phyloP scores from a whole-genome alignment of 2,888 invertebrate species.

The Aelia acuminata region DNA sequence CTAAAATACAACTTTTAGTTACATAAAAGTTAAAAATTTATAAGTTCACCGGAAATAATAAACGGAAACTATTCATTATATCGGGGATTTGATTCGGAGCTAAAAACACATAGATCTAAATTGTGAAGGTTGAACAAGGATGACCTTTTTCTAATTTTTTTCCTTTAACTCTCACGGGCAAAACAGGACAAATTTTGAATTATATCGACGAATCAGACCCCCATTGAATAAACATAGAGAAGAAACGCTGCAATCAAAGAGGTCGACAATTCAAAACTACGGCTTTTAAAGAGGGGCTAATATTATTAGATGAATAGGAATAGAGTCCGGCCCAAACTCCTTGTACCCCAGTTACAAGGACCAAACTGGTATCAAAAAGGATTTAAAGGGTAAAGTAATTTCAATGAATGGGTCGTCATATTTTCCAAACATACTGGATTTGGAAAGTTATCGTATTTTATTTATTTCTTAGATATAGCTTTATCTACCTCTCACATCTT shows the following conservation, averaged over 20 bases:
- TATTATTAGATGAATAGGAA: background rate
- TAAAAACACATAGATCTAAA: background rate
- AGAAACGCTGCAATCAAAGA: conserved; percentile 1
- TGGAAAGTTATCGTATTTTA: too few relatives aligned
- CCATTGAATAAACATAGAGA: background rate
- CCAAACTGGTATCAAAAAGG: background rate
- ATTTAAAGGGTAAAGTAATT: background rate
- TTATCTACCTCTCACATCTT: too few relatives aligned
- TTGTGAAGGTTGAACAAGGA: background rate
- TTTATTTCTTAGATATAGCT: too few relatives aligned
- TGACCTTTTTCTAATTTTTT: background rate
- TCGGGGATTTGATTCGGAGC: too few relatives aligned
- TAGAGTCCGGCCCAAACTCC: background rate
- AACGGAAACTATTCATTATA: too few relatives aligned
- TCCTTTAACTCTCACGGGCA: background rate
- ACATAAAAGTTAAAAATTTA: too few relatives aligned
- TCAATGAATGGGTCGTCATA: background rate
- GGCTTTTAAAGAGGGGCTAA: background rate
- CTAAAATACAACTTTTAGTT: too few relatives aligned
- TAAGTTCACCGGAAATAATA: too few relatives aligned
- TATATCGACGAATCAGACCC: background rate
- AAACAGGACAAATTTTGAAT: background rate
- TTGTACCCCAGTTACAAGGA: too few relatives aligned
- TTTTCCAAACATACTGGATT: too few relatives aligned
- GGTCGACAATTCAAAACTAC: background rate